Conservation (phyloP, 2,888 invertebrate species). For the Machimus rusticus region DNA sequence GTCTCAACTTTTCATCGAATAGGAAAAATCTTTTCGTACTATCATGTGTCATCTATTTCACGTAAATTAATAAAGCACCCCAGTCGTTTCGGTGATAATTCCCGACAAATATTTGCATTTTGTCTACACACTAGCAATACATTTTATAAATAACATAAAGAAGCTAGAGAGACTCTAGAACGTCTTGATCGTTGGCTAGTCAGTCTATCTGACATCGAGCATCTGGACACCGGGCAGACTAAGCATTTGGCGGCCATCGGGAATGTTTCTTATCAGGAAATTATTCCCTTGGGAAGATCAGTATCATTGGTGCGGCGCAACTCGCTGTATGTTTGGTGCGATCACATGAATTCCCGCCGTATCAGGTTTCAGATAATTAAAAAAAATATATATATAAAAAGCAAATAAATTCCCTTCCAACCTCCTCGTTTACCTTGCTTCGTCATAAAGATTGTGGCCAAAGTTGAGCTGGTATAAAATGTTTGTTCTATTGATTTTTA, state of each 20-base stretch:
- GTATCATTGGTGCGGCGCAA: neutral
- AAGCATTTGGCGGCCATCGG: neutral
- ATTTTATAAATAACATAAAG: too few species aligned
- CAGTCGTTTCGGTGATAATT: neutral
- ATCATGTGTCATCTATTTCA: neutral
- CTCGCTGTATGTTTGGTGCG: neutral
- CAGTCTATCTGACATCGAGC: neutral
- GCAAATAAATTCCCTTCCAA: neutral
- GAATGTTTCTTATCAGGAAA: neutral
- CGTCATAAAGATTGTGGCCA: neutral
- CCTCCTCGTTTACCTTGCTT: neutral
- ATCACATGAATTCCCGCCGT: neutral
- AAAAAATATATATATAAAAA: neutral
- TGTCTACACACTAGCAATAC: neutral
- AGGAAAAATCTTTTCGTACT: neutral
- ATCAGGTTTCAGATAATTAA: neutral
- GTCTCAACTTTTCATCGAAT: neutral
- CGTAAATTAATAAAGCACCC: neutral
- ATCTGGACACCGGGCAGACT: neutral
- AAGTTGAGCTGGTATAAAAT: neutral
- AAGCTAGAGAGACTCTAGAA: neutral
- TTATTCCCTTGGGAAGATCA: neutral
- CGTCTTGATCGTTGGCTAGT: neutral
- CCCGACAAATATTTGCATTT: neutral
- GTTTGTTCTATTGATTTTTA: neutral